Evolutionary conservation across 2,888 invertebrate genomes (phyloP).

Genomic region (Drosophila maculinotata): DNA sequence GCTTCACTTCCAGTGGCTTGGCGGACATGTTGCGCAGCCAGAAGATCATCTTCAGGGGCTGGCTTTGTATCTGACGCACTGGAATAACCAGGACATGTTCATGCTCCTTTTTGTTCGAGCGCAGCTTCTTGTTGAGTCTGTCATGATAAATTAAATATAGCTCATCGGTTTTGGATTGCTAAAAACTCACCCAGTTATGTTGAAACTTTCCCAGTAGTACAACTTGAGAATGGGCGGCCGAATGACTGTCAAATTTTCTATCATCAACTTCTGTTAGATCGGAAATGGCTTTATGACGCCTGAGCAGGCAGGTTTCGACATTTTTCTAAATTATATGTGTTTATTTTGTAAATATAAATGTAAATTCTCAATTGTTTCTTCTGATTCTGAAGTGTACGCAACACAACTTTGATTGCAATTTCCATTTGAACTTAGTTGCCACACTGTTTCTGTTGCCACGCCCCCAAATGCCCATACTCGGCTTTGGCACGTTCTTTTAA

Average conservation of each 20-base stretch:
- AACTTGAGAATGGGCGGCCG: constrained; percentile 75
- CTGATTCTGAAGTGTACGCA: constrained; percentile 1
- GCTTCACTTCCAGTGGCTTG: constrained; percentile 42
- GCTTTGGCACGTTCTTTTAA: constrained; percentile 24
- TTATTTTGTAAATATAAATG: background rate
- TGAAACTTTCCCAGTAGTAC: constrained; percentile 79
- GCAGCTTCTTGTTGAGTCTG: constrained; percentile 72
- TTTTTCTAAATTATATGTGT: background rate
- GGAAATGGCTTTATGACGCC: constrained; percentile 27
- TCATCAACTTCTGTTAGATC: constrained; percentile 65
- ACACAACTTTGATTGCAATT: background rate
- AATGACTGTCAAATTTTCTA: constrained; percentile 77
- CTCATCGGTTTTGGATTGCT: too few relatives aligned
- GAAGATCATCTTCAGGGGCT: constrained; percentile 74
- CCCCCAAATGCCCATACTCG: background rate
- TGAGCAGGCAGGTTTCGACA: constrained; percentile 33
- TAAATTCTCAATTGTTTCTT: constrained; percentile 5
- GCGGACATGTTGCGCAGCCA: constrained; percentile 73
- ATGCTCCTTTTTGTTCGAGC: constrained; percentile 47
- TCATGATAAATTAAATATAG: too few relatives aligned
- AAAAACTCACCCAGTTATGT: constrained; percentile 69
- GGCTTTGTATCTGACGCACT: constrained; percentile 74
- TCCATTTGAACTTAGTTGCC: background rate
- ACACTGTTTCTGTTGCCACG: constrained; percentile 7
- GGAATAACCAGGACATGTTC: constrained; percentile 72